Percentiles rank a stretch among this genome's conserved stretches.
These are phyloP conservation scores for Microtus richardsoni DNA, from an alignment of 2,113 vertebrate genomes.

Conservation along the genomic window DNA sequence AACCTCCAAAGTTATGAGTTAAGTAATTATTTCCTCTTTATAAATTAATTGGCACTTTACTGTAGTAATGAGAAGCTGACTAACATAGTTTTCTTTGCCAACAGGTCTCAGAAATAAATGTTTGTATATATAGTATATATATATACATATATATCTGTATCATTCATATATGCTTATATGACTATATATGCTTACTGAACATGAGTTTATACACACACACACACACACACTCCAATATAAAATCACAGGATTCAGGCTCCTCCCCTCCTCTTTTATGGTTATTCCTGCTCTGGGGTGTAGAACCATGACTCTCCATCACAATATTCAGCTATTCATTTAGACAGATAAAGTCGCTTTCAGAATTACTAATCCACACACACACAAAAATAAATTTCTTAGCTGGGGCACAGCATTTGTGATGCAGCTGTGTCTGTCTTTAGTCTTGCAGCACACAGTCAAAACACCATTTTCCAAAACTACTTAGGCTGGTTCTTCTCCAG, in stretches of 20 bases:
- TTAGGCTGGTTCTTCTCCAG: neutral
- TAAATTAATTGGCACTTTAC: neutral
- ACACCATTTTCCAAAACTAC: neutral
- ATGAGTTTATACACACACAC: neutral
- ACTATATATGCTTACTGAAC: neutral
- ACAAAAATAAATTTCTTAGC: slow-evolving; percentile 32
- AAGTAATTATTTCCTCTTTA: neutral
- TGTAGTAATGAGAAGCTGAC: neutral
- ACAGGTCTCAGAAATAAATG: slow-evolving; percentile 14
- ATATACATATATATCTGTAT: neutral
- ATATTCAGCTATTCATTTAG: neutral
- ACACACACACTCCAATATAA: neutral
- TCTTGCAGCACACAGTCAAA: neutral
- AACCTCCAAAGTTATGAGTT: neutral
- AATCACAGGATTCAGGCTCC: neutral
- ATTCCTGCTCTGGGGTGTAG: slow-evolving; percentile 3
- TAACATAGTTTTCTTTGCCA: neutral
- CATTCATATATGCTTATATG: neutral
- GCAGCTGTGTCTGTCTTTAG: slow-evolving; percentile 18
- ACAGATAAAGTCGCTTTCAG: slow-evolving; percentile 15
- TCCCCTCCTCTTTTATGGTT: neutral
- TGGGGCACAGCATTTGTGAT: neutral
- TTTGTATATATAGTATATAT: neutral
- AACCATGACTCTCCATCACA: neutral
- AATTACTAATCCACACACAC: neutral